Base-by-base conservation (phyloP, 1,140 invertebrate genomes). In the Stegodyphus mimosarum region DNA sequence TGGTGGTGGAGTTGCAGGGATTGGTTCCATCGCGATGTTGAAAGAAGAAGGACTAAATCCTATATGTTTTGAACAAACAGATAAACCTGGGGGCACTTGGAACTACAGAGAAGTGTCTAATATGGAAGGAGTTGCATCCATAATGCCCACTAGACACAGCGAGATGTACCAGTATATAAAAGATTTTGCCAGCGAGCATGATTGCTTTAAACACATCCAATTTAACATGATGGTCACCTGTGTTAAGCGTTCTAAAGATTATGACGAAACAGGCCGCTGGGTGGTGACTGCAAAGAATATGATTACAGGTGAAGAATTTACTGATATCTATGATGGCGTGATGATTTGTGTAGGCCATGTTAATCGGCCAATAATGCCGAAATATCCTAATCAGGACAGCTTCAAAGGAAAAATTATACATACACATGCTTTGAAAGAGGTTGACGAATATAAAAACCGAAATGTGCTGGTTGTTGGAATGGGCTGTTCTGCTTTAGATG, bases 241-340 rank as follows among this genome's bases (percentile, higher is more conserved):
- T 13, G 87, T 91, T 3, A 77, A 53, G 11, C 88, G 84, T n/a
- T 80, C 88, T 3, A 74, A 87, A 6, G 89, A 90, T 81, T 91
- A 89, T 80, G 88, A 88, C 1, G 55, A 83, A 17, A 90, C 89
- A 13, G 91, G 91, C 6, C 84, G 87, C n/a, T 91, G 91, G 91
- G 81, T 78, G 7, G 90, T 92, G 5, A 88, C 80, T 9, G 88
- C 87, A n/a, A 81, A 83, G 11, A 78, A 87, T 78, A 33, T 70
- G 15, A n/a, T 51, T 50, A 75, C 53, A 11, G 52, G 17, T 33
- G 89, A 91, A 73, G 87, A 83, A 5, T 2, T 17, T n/a, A 11
- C 17, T 7, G 50, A 78, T 15, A 33, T 63, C 11, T 87, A 79
- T 73, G 87, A 87, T 53, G 87, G 74, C n/a, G 87, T 87, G 2